These are phyloP conservation scores for Drosophila willistoni DNA, from an alignment of 1,140 invertebrate species.

Conservation along the genomic window DNA sequence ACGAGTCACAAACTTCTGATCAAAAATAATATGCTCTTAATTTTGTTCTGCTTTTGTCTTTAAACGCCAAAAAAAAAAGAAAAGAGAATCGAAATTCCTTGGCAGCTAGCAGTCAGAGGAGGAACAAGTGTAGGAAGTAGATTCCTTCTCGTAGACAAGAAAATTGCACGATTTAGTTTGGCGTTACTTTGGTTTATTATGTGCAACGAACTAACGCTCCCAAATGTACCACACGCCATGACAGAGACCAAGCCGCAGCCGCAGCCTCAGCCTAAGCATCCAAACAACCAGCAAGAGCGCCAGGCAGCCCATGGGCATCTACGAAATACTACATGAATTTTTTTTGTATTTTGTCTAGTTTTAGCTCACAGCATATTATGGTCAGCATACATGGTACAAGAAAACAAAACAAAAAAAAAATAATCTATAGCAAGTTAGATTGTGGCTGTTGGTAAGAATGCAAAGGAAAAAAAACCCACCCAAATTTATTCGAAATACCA, in stretches of 20 bases:
- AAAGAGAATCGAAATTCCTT: conserved; percentile 16
- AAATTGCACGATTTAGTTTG: conserved; percentile 25
- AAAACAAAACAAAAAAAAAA: neutral
- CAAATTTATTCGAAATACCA: neutral
- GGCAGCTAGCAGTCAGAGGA: conserved; percentile 10
- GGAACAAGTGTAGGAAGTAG: conserved; percentile 24
- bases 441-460: neutral
- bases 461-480: neutral
- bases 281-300: neutral
- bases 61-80: neutral
- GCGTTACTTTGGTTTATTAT: conserved; percentile 25
- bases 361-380: conserved; percentile 14
- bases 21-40: neutral
- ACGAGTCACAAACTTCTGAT: neutral
- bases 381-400: conserved; percentile 16
- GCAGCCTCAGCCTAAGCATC: neutral
- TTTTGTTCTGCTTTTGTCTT: no score
- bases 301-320: conserved; percentile 20
- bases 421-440: neutral
- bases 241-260: neutral
- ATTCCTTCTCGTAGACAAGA: conserved; percentile 21
- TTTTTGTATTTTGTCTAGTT: conserved; percentile 9
- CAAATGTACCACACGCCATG: conserved; percentile 21
- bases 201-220: conserved; percentile 22
- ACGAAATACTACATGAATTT: conserved; percentile 12